Percentiles rank a stretch among this genome's conserved stretches.
These are phyloP conservation scores for Spinus olivaceus DNA, from an alignment of 2,797 vertebrate species.

Conservation along the genomic window DNA sequence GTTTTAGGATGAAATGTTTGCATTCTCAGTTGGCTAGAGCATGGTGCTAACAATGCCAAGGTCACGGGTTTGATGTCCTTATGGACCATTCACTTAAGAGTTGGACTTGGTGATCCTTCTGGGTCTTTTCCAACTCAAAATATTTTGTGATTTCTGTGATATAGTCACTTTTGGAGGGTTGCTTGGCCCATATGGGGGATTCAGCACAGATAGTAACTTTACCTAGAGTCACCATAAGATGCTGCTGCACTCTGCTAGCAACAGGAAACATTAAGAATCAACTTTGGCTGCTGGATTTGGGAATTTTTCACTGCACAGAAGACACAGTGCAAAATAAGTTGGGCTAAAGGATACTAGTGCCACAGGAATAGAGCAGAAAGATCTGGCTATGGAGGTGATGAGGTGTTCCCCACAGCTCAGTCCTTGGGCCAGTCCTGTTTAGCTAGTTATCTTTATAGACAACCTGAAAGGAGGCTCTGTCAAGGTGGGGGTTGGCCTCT, in stretches of 20 bases:
- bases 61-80: not conserved
- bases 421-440: not conserved
- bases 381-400: not conserved
- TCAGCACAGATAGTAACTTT: not conserved
- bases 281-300: not conserved
- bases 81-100: not conserved
- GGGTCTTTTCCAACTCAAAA: not conserved
- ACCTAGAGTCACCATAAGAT: not conserved
- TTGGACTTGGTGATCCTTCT: not conserved
- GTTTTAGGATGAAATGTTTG: not conserved
- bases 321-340: not conserved
- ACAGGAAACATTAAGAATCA: not conserved
- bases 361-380: not conserved
- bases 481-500: not conserved
- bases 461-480: not conserved
- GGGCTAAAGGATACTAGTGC: not conserved
- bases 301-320: not conserved
- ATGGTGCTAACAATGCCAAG: not conserved
- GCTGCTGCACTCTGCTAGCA: not conserved
- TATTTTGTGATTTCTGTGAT: not conserved
- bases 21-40: not conserved
- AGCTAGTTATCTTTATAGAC: not conserved
- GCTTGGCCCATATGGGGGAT: not conserved
- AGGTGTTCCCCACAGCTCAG: no score
- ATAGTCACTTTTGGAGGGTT: not conserved